Evolutionary conservation across 1,140 invertebrate species (phyloP).

Genomic region (Neuroterus valhalla): DNA sequence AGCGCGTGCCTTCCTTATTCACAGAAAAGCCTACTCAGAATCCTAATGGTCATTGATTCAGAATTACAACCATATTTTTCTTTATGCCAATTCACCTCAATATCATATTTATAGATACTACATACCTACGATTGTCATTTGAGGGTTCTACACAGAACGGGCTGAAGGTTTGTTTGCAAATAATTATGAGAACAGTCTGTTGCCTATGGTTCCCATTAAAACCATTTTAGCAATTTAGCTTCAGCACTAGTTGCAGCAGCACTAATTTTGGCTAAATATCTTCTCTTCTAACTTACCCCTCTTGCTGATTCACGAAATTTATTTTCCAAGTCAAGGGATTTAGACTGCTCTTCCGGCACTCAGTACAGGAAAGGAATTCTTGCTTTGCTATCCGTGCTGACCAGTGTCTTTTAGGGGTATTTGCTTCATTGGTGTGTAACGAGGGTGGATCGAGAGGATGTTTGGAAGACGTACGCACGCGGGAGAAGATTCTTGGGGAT

Average conservation of each 20-base stretch:
- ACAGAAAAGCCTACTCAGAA: neutral
- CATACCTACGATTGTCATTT: too few relatives aligned
- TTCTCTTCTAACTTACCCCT: neutral
- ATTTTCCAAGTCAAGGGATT: conserved; percentile 2
- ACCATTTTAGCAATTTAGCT: neutral
- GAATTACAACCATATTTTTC: neutral
- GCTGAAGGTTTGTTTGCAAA: too few relatives aligned
- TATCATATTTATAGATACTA: too few relatives aligned
- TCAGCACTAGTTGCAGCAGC: neutral
- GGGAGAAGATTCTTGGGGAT: conserved; percentile 49
- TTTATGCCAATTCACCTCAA: too few relatives aligned
- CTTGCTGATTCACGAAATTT: neutral
- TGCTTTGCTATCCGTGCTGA: conserved; percentile 4
- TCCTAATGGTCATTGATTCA: conserved; percentile 8
- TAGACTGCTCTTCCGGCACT: conserved; percentile 30
- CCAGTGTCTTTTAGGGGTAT: conserved; percentile 23
- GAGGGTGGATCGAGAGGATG: conserved; percentile 53
- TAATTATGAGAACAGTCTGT: neutral
- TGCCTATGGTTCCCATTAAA: neutral
- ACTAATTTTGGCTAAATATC: neutral
- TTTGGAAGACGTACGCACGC: conserved; percentile 60
- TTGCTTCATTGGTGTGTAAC: conserved; percentile 27
- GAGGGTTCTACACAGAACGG: too few relatives aligned
- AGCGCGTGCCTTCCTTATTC: conserved; percentile 57
- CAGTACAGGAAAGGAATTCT: conserved; percentile 7